Conservation (phyloP, 2,888 invertebrate species). For the Pecten maximus region DNA sequence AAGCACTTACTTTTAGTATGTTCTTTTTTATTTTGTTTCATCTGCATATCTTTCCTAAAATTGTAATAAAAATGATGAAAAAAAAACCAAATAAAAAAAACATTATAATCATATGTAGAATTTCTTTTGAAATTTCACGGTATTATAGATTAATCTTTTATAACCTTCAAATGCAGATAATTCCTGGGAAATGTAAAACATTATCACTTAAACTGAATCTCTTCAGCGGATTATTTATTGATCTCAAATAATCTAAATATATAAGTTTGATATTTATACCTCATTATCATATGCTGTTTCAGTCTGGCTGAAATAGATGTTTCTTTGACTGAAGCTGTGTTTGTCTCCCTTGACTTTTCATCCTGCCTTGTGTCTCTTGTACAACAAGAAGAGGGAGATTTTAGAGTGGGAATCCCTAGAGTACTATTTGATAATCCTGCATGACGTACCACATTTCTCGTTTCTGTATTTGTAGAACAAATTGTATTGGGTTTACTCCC, state of each 20-base stretch:
- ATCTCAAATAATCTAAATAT: neutral
- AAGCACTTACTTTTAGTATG: neutral
- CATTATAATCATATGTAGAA: no score
- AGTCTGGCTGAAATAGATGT: constrained; percentile 13
- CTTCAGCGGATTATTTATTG: neutral
- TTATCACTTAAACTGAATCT: neutral
- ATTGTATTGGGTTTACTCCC: neutral
- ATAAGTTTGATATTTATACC: neutral
- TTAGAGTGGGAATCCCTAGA: neutral
- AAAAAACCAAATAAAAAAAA: no score
- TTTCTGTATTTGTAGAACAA: neutral
- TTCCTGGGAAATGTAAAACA: no score
- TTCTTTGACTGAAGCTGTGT: neutral
- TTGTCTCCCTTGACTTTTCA: neutral
- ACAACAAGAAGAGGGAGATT: neutral
- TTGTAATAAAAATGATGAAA: no score
- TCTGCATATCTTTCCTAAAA: neutral
- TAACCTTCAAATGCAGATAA: neutral
- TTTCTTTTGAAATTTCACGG: no score
- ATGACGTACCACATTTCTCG: neutral
- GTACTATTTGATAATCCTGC: neutral
- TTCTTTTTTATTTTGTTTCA: neutral
- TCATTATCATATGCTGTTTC: neutral
- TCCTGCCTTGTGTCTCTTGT: neutral
- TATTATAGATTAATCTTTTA: no score